A percentile compares a stretch with the other conserved stretches of the same genome.
Evolutionary conservation across 2,113 vertebrate genomes (phyloP).

Genomic region (Atlantisia rogersi): DNA sequence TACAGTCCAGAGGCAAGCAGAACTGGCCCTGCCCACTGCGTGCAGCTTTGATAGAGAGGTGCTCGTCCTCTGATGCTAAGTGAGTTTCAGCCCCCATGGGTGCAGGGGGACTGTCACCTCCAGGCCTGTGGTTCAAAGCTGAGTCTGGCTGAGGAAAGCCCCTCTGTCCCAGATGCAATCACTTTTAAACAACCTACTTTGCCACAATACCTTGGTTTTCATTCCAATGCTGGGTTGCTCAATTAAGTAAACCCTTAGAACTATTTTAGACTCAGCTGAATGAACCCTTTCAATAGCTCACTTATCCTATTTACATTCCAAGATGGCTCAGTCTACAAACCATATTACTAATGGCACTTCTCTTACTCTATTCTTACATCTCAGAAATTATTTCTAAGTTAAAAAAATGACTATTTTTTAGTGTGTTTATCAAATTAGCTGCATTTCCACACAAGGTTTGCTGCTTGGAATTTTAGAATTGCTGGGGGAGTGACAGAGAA

Average conservation of each 20-base stretch:
- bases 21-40: fast-evolving
- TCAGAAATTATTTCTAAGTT: neutral
- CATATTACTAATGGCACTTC: neutral
- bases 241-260: neutral
- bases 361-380: neutral
- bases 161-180: neutral
- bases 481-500: neutral
- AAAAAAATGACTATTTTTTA: neutral
- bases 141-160: fast-evolving
- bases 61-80: neutral
- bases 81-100: neutral
- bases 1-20: neutral
- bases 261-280: neutral
- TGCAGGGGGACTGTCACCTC: neutral
- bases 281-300: neutral
- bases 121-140: neutral
- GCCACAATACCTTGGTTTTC: neutral
- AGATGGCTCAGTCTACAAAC: neutral
- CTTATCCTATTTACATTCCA: neutral
- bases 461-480: neutral
- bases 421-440: neutral
- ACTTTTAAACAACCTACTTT: neutral
- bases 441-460: neutral
- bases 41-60: neutral
- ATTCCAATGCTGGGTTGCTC: neutral